Percentiles rank a stretch among this genome's conserved stretches.
Evolutionary conservation across 2,888 invertebrate genomes (phyloP).

Genomic region (Eupeodes latifasciatus): DNA sequence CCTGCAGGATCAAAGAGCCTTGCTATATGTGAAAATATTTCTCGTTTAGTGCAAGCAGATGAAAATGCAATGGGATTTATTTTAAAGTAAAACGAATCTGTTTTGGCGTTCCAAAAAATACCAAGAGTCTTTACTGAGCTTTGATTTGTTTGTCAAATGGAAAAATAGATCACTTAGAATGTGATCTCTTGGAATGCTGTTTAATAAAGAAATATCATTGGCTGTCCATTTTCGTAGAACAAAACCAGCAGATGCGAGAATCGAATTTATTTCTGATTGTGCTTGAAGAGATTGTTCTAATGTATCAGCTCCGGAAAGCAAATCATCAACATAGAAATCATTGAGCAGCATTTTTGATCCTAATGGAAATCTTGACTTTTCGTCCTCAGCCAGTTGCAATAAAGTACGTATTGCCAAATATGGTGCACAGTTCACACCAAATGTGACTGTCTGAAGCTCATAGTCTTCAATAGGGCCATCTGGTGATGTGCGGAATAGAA

Average conservation of each 20-base stretch:
- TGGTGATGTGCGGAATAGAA: slow-evolving; percentile 59
- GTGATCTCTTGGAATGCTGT: slow-evolving; percentile 11
- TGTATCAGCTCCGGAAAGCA: slow-evolving; percentile 49
- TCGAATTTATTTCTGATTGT: slow-evolving; percentile 50
- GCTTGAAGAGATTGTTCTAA: slow-evolving; percentile 33
- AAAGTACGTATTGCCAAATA: slow-evolving; percentile 61
- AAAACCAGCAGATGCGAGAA: slow-evolving; percentile 53
- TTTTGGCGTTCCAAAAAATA: slow-evolving; percentile 50
- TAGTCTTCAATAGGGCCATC: slow-evolving; percentile 34
- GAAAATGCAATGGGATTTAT: not conserved
- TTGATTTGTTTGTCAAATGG: not conserved
- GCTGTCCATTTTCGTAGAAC: slow-evolving; percentile 61
- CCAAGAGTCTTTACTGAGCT: slow-evolving; percentile 53
- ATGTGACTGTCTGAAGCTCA: slow-evolving; percentile 53
- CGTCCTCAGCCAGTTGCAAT: slow-evolving; percentile 49
- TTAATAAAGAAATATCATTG: slow-evolving; percentile 11
- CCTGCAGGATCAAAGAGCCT: slow-evolving; percentile 61
- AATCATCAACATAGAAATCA: slow-evolving; percentile 61
- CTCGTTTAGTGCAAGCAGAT: slow-evolving; percentile 31
- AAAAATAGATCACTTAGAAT: slow-evolving; percentile 24
- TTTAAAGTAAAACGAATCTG: slow-evolving; percentile 45
- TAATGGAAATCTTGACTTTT: slow-evolving; percentile 7
- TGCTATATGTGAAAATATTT: slow-evolving; percentile 52
- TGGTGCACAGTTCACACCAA: slow-evolving; percentile 47
- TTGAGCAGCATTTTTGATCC: slow-evolving; percentile 33